A percentile compares a stretch with the other conserved stretches of the same genome.
phyloP scores from a whole-genome alignment of 2,113 vertebrate species.

The Brachypodius melanocephalos region DNA sequence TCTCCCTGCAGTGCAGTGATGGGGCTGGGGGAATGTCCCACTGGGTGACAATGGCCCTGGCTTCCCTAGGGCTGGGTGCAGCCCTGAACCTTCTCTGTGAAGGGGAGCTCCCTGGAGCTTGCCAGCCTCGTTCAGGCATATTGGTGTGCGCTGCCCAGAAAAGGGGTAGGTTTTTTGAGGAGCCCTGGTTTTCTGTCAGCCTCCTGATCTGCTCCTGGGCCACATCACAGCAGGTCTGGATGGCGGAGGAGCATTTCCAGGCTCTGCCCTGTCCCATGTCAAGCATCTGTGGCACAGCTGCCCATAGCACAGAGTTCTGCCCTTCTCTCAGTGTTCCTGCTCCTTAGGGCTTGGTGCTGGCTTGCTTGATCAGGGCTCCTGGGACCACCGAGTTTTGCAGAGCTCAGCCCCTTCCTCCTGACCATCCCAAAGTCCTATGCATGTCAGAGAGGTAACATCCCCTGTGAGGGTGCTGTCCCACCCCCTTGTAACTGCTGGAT shows the following conservation, averaged over 20 bases:
- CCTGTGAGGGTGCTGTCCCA: neutral
- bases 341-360: neutral
- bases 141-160: accelerated
- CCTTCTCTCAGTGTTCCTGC: neutral
- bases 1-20: accelerated
- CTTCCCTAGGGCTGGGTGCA: neutral
- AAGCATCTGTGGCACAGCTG: neutral
- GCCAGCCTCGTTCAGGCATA: accelerated
- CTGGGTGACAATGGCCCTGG: accelerated
- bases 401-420: neutral
- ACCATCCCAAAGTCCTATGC: neutral
- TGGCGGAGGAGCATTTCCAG: neutral
- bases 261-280: neutral
- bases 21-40: accelerated
- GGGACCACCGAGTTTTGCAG: neutral
- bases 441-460: neutral
- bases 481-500: neutral
- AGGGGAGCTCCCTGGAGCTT: neutral
- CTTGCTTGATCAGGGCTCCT: neutral
- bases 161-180: neutral
- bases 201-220: neutral
- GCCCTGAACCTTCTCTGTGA: neutral
- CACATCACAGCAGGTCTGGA: neutral
- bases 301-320: neutral
- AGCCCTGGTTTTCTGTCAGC: neutral